phyloP scores from a whole-genome alignment of 1,140 invertebrate species.

The Atta texana region DNA sequence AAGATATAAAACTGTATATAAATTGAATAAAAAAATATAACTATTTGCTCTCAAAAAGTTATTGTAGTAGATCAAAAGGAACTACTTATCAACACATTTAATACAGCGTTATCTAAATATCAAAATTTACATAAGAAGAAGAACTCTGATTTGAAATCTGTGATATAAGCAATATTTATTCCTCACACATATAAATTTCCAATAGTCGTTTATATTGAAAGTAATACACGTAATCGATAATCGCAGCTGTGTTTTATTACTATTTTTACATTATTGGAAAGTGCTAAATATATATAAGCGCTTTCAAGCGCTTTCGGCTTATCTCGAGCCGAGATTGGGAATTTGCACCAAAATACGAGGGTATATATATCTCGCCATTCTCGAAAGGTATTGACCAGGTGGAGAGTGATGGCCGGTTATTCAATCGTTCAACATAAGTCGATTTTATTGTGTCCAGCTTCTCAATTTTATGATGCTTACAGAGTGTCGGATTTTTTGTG shows the following conservation, averaged over 20 bases:
- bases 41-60: neutral
- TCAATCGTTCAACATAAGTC: conserved; percentile 14
- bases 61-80: neutral
- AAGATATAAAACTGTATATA: neutral
- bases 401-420: neutral
- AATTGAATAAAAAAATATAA: neutral
- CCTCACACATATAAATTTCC: neutral
- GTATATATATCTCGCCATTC: neutral
- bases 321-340: neutral
- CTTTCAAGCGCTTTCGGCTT: conserved; percentile 14
- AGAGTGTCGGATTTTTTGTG: conserved; percentile 94
- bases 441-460: neutral
- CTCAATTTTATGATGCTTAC: conserved; percentile 50
- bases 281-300: neutral
- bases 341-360: neutral
- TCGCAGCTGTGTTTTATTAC: neutral
- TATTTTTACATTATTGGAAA: conserved; percentile 4
- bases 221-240: neutral
- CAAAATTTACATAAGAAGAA: neutral
- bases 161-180: conserved; percentile 1
- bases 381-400: neutral
- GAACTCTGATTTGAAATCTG: neutral
- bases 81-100: neutral
- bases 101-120: neutral
- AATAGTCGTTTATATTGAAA: neutral